A percentile compares a stretch with the other conserved stretches of the same genome.
phyloP scores from a whole-genome alignment of 2,888 invertebrate species.

The Ethmia dodecea region DNA sequence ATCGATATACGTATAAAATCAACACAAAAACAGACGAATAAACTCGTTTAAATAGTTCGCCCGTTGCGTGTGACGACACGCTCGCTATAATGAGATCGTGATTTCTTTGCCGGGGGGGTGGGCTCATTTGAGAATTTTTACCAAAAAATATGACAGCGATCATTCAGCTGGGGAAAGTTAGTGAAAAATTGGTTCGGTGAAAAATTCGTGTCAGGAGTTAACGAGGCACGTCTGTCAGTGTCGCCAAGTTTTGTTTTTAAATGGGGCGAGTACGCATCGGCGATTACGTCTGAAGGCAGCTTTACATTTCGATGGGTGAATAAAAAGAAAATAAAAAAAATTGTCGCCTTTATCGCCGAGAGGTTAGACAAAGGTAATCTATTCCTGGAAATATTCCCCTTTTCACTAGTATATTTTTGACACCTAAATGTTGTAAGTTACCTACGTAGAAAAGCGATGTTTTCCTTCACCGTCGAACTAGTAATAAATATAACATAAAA shows the following conservation, averaged over 20 bases:
- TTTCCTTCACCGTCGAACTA: too few species aligned
- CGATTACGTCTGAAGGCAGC: slow-evolving; percentile 39
- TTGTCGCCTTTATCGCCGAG: too few species aligned
- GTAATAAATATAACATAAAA: too few species aligned
- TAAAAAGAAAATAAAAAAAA: too few species aligned
- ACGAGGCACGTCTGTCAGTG: slow-evolving; percentile 55
- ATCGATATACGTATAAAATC: slow-evolving; percentile 20
- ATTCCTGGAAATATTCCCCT: too few species aligned
- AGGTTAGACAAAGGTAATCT: too few species aligned
- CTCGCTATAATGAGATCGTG: slow-evolving; percentile 49
- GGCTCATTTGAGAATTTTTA: slow-evolving; percentile 20
- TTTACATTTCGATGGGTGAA: not conserved
- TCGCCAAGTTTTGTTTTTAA: slow-evolving; percentile 41
- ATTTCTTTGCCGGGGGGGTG: slow-evolving; percentile 35
- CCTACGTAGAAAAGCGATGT: too few species aligned
- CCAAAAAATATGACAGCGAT: slow-evolving; percentile 31
- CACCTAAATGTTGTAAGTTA: too few species aligned
- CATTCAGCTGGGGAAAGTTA: slow-evolving; percentile 29
- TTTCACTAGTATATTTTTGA: too few species aligned
- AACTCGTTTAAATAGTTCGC: too few species aligned
- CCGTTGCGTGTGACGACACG: slow-evolving; percentile 54
- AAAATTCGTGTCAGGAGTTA: slow-evolving; percentile 43
- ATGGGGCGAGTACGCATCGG: slow-evolving; percentile 46
- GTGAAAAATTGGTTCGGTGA: slow-evolving; percentile 23
- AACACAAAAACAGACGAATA: slow-evolving; percentile 19